phyloP scores from a whole-genome alignment of 2,797 vertebrate genomes.

The Ctenopoma kingsleyae region DNA sequence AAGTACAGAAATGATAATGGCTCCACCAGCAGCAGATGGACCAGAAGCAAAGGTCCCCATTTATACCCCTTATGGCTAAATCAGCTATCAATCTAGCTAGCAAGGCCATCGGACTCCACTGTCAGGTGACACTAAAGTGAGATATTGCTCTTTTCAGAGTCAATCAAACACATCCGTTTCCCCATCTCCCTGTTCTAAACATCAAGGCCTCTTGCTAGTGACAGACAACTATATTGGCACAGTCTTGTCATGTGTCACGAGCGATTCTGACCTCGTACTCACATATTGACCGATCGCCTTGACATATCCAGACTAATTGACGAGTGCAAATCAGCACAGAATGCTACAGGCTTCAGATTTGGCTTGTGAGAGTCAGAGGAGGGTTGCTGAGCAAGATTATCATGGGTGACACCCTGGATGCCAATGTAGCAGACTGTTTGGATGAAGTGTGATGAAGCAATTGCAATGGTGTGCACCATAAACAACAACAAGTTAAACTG shows the following conservation, averaged over 20 bases:
- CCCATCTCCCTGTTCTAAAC: conserved; percentile 48
- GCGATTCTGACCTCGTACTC: conserved; percentile 52
- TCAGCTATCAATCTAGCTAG: conserved; percentile 81
- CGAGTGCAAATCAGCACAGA: conserved; percentile 40
- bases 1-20: conserved; percentile 74
- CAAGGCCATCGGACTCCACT: conserved; percentile 72
- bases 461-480: conserved; percentile 37
- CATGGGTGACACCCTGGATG: conserved; percentile 42
- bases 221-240: conserved; percentile 62
- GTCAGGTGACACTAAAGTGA: conserved; percentile 74
- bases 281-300: conserved; percentile 55
- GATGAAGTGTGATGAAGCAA: conserved; percentile 38
- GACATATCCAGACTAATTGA: conserved; percentile 63
- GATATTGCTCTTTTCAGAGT: conserved; percentile 69
- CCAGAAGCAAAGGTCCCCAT: conserved; percentile 73
- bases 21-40: conserved; percentile 55
- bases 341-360: conserved; percentile 32
- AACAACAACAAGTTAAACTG: conserved; percentile 48
- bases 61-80: conserved; percentile 73
- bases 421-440: conserved; percentile 46
- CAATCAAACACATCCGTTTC: conserved; percentile 65
- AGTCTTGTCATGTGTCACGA: conserved; percentile 62
- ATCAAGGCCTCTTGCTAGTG: conserved; percentile 67
- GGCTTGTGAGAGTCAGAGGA: conserved; percentile 18
- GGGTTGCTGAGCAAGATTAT: conserved; percentile 34